Evolutionary conservation across 1,140 invertebrate genomes (phyloP), one percentile per base, ranked within the genome.

Genomic region (Chrysomallon squamiferum): DNA sequence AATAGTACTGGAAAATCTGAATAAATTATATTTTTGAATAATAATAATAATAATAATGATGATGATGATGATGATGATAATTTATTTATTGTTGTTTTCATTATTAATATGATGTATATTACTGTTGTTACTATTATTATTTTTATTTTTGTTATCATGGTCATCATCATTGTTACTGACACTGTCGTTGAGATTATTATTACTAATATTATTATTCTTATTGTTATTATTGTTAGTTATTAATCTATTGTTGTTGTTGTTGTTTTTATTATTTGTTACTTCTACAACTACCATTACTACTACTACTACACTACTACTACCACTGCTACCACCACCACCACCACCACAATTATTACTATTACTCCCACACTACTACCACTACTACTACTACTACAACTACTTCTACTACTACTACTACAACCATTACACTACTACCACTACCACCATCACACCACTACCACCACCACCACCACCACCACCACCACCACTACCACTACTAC

Each of bases 361-460:
- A n/a, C 33, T 2, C 18, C 18, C 18, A 59, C n/a, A 33, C 7
- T 18, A 0, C 18, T 27, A 58, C 15, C 15, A 15, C 22, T 27
- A 27, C 22, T 22, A n/a, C n/a, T n/a, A n/a, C n/a, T n/a, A n/a
- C n/a, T n/a, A 27, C 13, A 2, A 30, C 22, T 15, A 15, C 22
- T 27, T 13, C 22, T 60, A 45, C 38, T 60, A 60, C 30, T 43
- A n/a, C 30, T 60, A n/a, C 38, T 60, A 60, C 59, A 41, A 60
- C 59, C 25, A 18, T 35, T 45, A 43, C 59, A 22, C 13, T 29
- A 22, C 7, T 29, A 22, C 7, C 56, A 43, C 41, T 43, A 13
- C 32, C 11, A 20, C 32, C 13, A 15, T 33, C 22, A 20, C 29
- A 29, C 56, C 13, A 33, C 56, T 30, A 29, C 56, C 18, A 29